Evolutionary conservation across 1,140 invertebrate species (phyloP).

Genomic region (Himalopsyche phryganea): DNA sequence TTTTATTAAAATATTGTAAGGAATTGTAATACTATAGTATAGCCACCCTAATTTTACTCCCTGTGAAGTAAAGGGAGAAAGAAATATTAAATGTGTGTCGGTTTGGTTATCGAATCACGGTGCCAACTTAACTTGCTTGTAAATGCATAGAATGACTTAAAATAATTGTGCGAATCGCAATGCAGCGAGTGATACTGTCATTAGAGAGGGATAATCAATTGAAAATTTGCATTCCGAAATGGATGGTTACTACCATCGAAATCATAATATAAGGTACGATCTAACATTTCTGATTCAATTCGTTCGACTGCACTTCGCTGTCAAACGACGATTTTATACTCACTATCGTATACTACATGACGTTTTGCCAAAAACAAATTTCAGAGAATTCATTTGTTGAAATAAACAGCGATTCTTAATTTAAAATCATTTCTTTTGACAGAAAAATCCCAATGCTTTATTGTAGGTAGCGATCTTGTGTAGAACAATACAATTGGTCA

Average conservation of each 20-base stretch:
- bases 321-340: too few relatives aligned
- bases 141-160: conserved; percentile 15
- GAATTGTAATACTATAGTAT: too few relatives aligned
- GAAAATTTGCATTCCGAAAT: conserved; percentile 17
- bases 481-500: too few relatives aligned
- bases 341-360: too few relatives aligned
- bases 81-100: conserved; percentile 20
- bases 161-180: conserved; percentile 17
- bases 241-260: conserved; percentile 26
- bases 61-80: conserved; percentile 6
- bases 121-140: conserved; percentile 5
- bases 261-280: conserved; percentile 23
- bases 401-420: too few relatives aligned
- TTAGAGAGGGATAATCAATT: conserved; percentile 9
- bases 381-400: too few relatives aligned
- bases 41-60: too few relatives aligned
- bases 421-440: too few relatives aligned
- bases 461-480: too few relatives aligned
- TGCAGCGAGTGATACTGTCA: conserved; percentile 21
- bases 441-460: too few relatives aligned
- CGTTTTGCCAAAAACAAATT: too few relatives aligned
- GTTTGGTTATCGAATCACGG: conserved; percentile 24
- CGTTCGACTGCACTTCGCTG: neutral
- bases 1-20: too few relatives aligned
- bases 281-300: neutral